Evolutionary conservation across 2,113 vertebrate genomes (phyloP).

Genomic region (Gyps fulvus): DNA sequence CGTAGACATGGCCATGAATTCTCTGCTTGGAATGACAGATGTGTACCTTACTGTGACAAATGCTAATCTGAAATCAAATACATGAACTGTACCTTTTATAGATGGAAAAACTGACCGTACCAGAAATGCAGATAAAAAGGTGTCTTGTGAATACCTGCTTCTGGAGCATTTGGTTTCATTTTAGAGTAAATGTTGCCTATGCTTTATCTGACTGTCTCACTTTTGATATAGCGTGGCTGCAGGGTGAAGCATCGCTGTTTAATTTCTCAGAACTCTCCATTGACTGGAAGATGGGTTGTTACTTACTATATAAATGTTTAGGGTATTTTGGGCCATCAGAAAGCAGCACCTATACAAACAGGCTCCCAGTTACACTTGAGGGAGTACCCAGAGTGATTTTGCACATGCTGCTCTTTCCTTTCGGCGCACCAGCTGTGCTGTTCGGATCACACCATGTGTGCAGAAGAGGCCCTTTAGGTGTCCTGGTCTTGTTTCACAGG

Average conservation of each 20-base stretch:
- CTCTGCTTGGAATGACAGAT: not conserved
- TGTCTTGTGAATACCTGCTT: not conserved
- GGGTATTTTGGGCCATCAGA: not conserved
- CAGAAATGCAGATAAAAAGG: not conserved
- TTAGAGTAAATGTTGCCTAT: not conserved
- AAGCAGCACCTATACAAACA: not conserved
- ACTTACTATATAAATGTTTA: not conserved
- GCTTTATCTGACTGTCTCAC: not conserved
- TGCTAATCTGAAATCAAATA: not conserved
- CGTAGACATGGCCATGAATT: not conserved
- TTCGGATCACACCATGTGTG: not conserved
- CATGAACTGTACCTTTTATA: not conserved
- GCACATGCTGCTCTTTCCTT: not conserved
- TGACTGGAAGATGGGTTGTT: not conserved
- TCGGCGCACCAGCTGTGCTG: not conserved
- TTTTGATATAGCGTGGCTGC: accelerated
- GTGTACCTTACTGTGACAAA: not conserved
- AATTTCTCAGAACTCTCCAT: not conserved
- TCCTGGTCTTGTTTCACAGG: not conserved
- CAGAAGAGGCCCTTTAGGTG: not conserved
- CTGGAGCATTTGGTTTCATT: not conserved
- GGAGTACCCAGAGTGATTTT: not conserved
- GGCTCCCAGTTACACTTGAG: not conserved
- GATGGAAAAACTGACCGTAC: not conserved
- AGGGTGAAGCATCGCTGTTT: not conserved